Conservation (phyloP, 2,113 vertebrate species). For the Pterocles gutturalis region DNA sequence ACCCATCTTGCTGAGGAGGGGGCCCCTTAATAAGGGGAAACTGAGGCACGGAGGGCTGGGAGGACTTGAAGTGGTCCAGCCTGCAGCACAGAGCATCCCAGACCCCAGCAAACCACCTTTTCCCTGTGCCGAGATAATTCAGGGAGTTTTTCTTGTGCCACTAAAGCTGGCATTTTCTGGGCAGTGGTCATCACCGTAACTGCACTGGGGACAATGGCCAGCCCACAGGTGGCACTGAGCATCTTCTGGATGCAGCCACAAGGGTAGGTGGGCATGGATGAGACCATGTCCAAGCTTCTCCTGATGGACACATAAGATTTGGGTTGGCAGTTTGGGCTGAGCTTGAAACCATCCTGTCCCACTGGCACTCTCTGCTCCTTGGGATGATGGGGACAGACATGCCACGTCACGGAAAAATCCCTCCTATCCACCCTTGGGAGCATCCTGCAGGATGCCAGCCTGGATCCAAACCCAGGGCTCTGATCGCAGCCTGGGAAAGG, state of each 20-base stretch:
- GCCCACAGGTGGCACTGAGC: background rate
- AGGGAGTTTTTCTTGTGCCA: background rate
- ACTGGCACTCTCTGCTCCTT: background rate
- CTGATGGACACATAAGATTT: background rate
- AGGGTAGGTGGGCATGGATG: background rate
- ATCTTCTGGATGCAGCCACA: background rate
- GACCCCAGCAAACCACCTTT: background rate
- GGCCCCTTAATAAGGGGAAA: background rate
- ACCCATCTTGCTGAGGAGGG: background rate
- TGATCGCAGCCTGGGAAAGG: background rate
- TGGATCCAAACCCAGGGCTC: background rate
- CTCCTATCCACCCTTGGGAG: background rate
- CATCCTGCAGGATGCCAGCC: background rate
- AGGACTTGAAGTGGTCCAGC: background rate
- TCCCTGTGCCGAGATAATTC: fast-evolving
- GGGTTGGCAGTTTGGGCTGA: background rate
- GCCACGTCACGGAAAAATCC: background rate
- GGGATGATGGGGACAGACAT: background rate
- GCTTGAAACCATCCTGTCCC: background rate
- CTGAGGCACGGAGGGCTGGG: background rate
- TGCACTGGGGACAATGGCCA: background rate
- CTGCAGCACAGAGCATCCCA: background rate
- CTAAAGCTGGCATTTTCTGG: background rate
- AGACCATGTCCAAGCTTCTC: background rate
- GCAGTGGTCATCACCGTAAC: fast-evolving